These are phyloP conservation scores for Tricholauxania praeusta DNA, from an alignment of 2,888 invertebrate species.

Conservation along the genomic window DNA sequence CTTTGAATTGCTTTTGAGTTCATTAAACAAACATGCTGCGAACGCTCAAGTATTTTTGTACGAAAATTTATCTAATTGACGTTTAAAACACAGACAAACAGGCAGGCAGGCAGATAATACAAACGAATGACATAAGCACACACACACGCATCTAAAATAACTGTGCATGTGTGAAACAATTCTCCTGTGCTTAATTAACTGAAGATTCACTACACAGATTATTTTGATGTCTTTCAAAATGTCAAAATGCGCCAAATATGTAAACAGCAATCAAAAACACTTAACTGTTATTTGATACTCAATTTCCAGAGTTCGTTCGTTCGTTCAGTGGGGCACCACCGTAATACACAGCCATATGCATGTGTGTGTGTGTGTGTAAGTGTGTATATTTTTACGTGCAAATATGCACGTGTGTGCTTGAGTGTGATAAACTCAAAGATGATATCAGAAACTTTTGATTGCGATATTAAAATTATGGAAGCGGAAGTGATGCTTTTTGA, in stretches of 20 bases:
- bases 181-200: constrained; percentile 27
- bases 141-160: not conserved
- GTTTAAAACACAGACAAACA: not conserved
- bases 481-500: constrained; percentile 1
- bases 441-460: constrained; percentile 5
- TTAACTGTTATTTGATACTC: constrained; percentile 15
- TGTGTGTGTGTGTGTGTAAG: not conserved
- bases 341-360: too few species aligned
- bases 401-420: not conserved
- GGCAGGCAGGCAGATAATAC: not conserved
- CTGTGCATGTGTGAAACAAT: constrained; percentile 4
- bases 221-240: too few species aligned
- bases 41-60: too few species aligned
- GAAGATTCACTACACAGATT: constrained; percentile 1
- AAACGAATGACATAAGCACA: not conserved
- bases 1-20: too few species aligned
- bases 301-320: not conserved
- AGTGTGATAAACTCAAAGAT: not conserved
- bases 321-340: not conserved
- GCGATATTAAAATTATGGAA: constrained; percentile 7
- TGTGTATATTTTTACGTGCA: constrained; percentile 2
- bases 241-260: too few species aligned
- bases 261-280: not conserved
- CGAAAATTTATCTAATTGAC: constrained; percentile 4
- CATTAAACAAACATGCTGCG: too few species aligned